phyloP scores from a whole-genome alignment of 2,113 vertebrate genomes.

The Stigmatopora nigra region DNA sequence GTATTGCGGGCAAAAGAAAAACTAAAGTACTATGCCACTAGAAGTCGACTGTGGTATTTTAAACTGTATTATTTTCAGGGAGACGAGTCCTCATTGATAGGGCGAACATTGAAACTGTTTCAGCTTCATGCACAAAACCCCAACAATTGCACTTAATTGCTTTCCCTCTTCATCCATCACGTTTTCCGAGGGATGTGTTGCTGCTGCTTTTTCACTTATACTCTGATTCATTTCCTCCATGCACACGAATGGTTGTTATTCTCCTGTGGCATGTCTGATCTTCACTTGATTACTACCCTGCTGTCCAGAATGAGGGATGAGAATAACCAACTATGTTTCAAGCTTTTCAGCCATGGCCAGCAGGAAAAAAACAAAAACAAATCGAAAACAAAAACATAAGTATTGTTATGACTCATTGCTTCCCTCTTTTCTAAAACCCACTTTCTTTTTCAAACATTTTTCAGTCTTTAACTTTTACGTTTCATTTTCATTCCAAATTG shows the following conservation, averaged over 20 bases:
- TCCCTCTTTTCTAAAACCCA: slow-evolving; percentile 20
- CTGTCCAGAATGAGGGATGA: slow-evolving; percentile 44
- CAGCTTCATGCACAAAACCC: slow-evolving; percentile 15
- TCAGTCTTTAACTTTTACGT: not conserved
- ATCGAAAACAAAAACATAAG: slow-evolving; percentile 24
- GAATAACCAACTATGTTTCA: slow-evolving; percentile 46
- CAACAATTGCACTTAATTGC: slow-evolving; percentile 8
- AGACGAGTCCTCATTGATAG: not conserved
- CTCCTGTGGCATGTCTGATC: slow-evolving; percentile 49
- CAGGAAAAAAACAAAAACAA: slow-evolving; percentile 2
- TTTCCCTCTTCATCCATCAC: slow-evolving; percentile 7
- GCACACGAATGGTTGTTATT: slow-evolving; percentile 42
- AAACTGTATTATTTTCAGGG: slow-evolving; percentile 16
- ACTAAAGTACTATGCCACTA: slow-evolving; percentile 7
- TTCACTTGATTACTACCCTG: slow-evolving; percentile 62
- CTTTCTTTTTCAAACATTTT: not conserved
- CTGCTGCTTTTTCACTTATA: slow-evolving; percentile 36
- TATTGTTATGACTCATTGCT: slow-evolving; percentile 56
- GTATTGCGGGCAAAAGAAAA: not conserved
- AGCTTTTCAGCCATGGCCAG: slow-evolving; percentile 41
- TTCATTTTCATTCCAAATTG: not conserved
- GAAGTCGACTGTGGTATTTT: slow-evolving; percentile 26
- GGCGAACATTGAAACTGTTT: slow-evolving; percentile 1
- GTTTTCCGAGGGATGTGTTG: slow-evolving; percentile 7
- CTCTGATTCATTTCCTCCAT: slow-evolving; percentile 44